Evolutionary conservation across 2,888 invertebrate species (phyloP), one percentile per base, ranked within the genome.

Genomic region (Baccha elongata): DNA sequence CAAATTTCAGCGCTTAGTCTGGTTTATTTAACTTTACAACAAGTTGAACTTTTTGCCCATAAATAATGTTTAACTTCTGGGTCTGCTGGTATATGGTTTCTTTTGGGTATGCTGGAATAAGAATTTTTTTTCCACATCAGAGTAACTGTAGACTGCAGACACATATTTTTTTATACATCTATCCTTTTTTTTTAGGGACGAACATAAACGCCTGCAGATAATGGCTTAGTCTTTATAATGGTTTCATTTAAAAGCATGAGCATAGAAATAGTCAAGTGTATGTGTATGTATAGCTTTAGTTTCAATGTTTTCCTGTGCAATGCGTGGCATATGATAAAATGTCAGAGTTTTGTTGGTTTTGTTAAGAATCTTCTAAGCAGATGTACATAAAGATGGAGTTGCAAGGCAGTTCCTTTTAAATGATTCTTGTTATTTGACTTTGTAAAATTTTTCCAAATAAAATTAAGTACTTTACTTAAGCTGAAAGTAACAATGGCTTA

Each of bases 1-100:
- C 64, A 53, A 83, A 68, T 73, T 73, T 68, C 72, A 78, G 55
- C 72, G 62, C 55, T 83, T 72, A 83, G 83, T 78, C 68, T 55
- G 78, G 83, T 69, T 67, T 72, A 78, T 73, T 67, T 83, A 72
- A 78, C 78, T 83, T n/a, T 78, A 83, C 72, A 58, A 78, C 71
- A 71, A 83, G 72, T 78, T 78, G 55, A 83, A 78, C 68, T 83
- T 83, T 78, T 78, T 83, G 50, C 58, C 52, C 83, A 83, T 83
- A 78, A 83, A 83, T 83, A 83, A 83, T 72, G 78, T 78, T 83
- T 48, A 83, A 78, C 78, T 78, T 68, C 72, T 78, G 78, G 72
- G 62, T 37, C 46, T 58, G 48, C 58, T 58, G 48, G 19, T 46
- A 13, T 44, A 46, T 65, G 26, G 55, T 21, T 37, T 42, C 19